Evolutionary conservation across 2,113 vertebrate genomes (phyloP), one percentile per base, ranked within the genome.

Genomic region (Numida meleagris): DNA sequence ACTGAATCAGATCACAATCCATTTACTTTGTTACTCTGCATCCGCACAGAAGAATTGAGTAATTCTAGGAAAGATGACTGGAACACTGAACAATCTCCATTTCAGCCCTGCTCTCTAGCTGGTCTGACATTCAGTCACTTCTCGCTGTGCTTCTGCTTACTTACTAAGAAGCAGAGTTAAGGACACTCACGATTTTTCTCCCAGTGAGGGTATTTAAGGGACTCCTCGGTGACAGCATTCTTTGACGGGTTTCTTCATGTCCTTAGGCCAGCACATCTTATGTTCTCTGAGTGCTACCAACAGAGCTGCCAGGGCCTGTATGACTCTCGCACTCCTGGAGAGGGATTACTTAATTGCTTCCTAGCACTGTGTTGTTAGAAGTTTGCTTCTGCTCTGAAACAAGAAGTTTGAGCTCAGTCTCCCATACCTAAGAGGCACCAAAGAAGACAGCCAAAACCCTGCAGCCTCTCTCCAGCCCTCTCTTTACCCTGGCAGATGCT

Each of bases 241-340:
- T 9, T 14, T 55, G 38, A 4, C 25, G 15, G 20, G 57, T 65
- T 53, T 5, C 10, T 16, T 61, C 29, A 1, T 61, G 36, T 51
- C 79, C 66, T 66, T 31, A 61, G 63, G 57, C n/a, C 48, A 65
- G 25, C 34, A 31, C 1, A 3, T 46, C 42, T 45, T 27, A 3
- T 1, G 4, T 2, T 76, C n/a, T 81, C 38, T 34, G 19, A 4
- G 34, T 18, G 17, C 40, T 38, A 61, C 27, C 29, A 45, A 4
- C 40, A 53, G 50, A 0, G 1, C 61, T 45, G 38, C 57, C 58
- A 6, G 1, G 10, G 25, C 24, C 20, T 1, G 24, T 8, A 1
- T 2, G 6, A 3, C 21, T 42, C 40, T 1, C 50, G 19, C 8
- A 38, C 25, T 82, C 13, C 15, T n/a, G 33, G 29, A 27, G 12